Conservation (phyloP, 2,888 invertebrate genomes). For the Dysmachus trigonus region DNA sequence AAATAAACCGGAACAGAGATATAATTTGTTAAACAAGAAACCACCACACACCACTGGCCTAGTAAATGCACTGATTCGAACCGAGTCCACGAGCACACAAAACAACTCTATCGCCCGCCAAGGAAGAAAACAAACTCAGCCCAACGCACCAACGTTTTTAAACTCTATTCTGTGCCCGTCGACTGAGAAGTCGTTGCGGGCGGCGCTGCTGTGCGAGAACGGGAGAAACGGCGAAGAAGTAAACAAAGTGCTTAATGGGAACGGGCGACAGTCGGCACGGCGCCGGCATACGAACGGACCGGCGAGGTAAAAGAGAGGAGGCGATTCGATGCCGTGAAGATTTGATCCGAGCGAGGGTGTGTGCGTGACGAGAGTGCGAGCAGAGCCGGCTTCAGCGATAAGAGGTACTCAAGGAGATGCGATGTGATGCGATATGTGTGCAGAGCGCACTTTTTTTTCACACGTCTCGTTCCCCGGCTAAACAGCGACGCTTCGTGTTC, state of each 20-base stretch:
- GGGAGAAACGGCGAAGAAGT: neutral
- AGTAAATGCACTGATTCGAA: neutral
- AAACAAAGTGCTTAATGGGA: slow-evolving; percentile 35
- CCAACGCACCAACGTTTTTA: neutral
- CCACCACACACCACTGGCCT: neutral
- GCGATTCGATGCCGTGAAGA: neutral
- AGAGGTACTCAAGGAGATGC: neutral
- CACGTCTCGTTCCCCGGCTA: neutral
- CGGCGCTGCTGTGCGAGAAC: neutral
- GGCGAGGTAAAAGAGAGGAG: neutral
- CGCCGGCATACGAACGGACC: neutral
- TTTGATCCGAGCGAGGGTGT: neutral
- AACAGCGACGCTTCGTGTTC: neutral
- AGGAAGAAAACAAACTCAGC: slow-evolving; percentile 22
- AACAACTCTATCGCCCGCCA: neutral
- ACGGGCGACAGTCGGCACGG: neutral
- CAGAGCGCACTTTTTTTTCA: neutral
- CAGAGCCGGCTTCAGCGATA: neutral
- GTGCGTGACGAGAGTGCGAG: neutral
- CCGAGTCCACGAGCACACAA: neutral
- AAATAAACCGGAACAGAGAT: neutral
- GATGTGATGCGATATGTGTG: neutral
- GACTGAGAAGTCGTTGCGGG: neutral
- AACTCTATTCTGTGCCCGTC: neutral
- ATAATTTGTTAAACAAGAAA: neutral